A percentile compares a stretch with the other conserved stretches of the same genome.
These are phyloP conservation scores for Phrynocephalus guinanensis DNA, from an alignment of 2,797 vertebrate species.

Conservation along the genomic window DNA sequence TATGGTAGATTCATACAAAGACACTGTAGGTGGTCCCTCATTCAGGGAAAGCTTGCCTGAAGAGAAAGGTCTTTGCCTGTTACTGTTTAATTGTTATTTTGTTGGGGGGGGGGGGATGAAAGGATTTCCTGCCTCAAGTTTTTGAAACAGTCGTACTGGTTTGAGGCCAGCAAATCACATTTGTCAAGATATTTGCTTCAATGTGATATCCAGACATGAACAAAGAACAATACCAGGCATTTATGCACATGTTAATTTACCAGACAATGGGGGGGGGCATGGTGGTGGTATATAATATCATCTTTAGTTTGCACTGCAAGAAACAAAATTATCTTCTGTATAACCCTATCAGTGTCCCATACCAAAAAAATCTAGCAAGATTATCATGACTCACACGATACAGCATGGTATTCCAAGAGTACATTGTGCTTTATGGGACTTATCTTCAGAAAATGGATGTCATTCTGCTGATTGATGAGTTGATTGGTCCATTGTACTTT, in stretches of 20 bases:
- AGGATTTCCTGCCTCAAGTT: not conserved
- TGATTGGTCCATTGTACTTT: too few species aligned
- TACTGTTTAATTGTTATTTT: not conserved
- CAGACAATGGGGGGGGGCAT: not conserved
- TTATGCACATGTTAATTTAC: not conserved
- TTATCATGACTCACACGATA: conserved; percentile 2
- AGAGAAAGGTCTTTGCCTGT: too few species aligned
- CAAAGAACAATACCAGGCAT: not conserved
- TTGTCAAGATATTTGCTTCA: not conserved
- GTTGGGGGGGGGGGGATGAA: not conserved
- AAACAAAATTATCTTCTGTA: not conserved
- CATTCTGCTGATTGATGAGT: conserved; percentile 1
- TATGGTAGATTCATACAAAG: too few species aligned
- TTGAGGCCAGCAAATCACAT: not conserved
- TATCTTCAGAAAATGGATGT: conserved; percentile 23
- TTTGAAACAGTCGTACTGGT: not conserved
- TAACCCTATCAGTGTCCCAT: conserved; percentile 3
- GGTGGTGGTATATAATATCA: not conserved
- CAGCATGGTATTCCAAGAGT: conserved; percentile 1
- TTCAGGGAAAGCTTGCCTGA: too few species aligned
- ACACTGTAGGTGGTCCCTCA: too few species aligned
- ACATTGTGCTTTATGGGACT: not conserved
- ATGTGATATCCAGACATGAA: not conserved
- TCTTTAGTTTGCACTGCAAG: not conserved
- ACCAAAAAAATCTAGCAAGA: conserved; percentile 2